Evolutionary conservation across 2,888 invertebrate species (phyloP).

Genomic region (Drosophila demipolita): DNA sequence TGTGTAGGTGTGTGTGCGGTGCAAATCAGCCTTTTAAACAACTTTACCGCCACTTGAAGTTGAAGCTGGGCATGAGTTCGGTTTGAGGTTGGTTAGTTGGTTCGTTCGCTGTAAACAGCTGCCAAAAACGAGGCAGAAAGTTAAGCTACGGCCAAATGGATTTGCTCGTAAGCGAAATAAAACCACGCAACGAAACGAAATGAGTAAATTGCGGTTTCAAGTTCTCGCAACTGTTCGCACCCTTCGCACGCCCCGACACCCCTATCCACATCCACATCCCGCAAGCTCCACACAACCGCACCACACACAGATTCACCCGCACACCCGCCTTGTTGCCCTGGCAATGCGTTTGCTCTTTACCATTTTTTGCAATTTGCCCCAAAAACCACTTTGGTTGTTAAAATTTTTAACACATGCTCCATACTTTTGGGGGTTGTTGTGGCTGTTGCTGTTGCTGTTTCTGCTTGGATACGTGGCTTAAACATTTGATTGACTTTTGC

Average conservation of each 20-base stretch:
- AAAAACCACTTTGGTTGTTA: constrained; percentile 61
- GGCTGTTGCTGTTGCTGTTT: constrained; percentile 19
- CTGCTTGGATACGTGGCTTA: constrained; percentile 52
- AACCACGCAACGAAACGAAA: constrained; percentile 75
- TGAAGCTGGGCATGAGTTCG: constrained; percentile 51
- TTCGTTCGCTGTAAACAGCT: constrained; percentile 41
- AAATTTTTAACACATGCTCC: constrained; percentile 66
- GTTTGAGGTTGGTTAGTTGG: constrained; percentile 60
- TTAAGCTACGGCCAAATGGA: constrained; percentile 68
- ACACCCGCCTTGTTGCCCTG: constrained; percentile 35
- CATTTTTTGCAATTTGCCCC: constrained; percentile 59
- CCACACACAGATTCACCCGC: constrained; percentile 1
- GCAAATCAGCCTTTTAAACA: constrained; percentile 66
- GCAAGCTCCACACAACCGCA: constrained; percentile 17
- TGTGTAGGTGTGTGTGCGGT: constrained; percentile 14
- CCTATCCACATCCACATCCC: constrained; percentile 15
- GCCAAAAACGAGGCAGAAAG: constrained; percentile 64
- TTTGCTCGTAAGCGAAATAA: constrained; percentile 78
- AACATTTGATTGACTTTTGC: constrained; percentile 65
- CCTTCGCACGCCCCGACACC: background rate
- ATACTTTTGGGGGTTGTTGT: constrained; percentile 38
- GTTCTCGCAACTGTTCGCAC: constrained; percentile 60
- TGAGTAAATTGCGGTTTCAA: constrained; percentile 80
- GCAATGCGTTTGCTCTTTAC: constrained; percentile 56
- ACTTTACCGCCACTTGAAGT: constrained; percentile 72